phyloP scores from a whole-genome alignment of 2,797 vertebrate genomes.

The Anisognathus igniventris region DNA sequence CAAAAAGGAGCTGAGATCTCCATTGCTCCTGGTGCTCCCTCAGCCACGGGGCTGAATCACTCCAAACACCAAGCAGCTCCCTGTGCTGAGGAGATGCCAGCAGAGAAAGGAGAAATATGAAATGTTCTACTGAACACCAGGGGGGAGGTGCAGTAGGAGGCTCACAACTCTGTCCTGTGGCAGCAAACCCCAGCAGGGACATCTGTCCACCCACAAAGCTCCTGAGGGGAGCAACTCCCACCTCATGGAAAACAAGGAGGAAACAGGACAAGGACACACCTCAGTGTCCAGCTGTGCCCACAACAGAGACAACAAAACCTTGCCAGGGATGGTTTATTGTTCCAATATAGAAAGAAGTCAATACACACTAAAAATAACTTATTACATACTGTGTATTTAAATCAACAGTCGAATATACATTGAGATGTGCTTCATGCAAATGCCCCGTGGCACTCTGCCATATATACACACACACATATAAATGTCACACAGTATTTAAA shows the following conservation, averaged over 20 bases:
- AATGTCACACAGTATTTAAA: constrained; percentile 69
- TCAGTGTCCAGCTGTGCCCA: constrained; percentile 1
- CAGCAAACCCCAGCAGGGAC: accelerated
- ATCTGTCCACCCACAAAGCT: neutral
- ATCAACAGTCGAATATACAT: constrained; percentile 64
- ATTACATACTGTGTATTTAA: constrained; percentile 38
- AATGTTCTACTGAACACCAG: neutral
- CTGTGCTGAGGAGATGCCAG: neutral
- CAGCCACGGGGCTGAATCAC: neutral
- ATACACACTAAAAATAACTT: constrained; percentile 41
- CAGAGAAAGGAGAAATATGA: neutral
- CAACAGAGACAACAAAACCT: neutral
- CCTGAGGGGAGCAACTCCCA: neutral
- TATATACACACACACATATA: constrained; percentile 45
- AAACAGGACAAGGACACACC: neutral
- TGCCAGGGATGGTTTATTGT: neutral
- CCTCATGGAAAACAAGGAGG: neutral
- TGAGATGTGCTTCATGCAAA: constrained; percentile 54
- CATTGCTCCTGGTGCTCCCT: neutral
- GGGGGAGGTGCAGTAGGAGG: neutral
- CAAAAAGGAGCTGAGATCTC: neutral
- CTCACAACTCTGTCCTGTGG: neutral
- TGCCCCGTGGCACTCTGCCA: constrained; percentile 31
- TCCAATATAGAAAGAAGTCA: constrained; percentile 23
- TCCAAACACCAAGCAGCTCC: accelerated